Base-by-base conservation (phyloP, 2,113 vertebrate genomes). In the Spilogale gracilis region DNA sequence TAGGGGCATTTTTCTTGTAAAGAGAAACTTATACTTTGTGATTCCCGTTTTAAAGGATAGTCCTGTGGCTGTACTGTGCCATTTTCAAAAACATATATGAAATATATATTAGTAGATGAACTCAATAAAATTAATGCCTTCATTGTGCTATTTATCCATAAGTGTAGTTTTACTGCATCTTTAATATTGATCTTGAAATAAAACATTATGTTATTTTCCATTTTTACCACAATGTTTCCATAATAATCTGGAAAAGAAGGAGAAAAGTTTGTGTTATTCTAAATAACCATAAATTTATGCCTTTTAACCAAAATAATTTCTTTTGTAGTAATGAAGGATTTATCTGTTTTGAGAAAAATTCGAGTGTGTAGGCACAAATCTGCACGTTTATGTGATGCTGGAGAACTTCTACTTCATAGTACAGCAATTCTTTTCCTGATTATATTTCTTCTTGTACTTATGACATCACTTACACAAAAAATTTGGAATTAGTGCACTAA, bases 121-220 rank as follows among this genome's bases (percentile, higher is more conserved):
- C 65, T 94, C 6, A 84, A 6, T 18, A 65, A 67, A 52, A 98
- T 0, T 1, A 20, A 14, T 23, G 91, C 25, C 85, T 50, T 79
- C 63, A 23, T 17, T 38, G 4, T 3, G 0, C 9, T n/a, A 21
- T 38, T 92, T 79, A 12, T 9, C 97, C 98, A 98, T 9, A 3
- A 0, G 85, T 80, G 84, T 82, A 98, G 96, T 30, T 76, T 84
- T 30, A 96, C 0, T 71, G 30, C 43, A 38, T 97, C 65, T 89
- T 0, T 63, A 69, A 87, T 52, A 65, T 58, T 45, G 82, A 38
- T 21, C 96, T 97, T 98, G 63, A 67, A 88, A 92, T 80, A 93
- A 97, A 97, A 96, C 88, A 98, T 63, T 1, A 52, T 20, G 83
- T 98, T 98, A 32, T 98, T 98, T 96, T 98, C 78, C 97, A 98